These are phyloP conservation scores for Thymelicus acteon DNA, from an alignment of 2,888 invertebrate species.

Conservation along the genomic window DNA sequence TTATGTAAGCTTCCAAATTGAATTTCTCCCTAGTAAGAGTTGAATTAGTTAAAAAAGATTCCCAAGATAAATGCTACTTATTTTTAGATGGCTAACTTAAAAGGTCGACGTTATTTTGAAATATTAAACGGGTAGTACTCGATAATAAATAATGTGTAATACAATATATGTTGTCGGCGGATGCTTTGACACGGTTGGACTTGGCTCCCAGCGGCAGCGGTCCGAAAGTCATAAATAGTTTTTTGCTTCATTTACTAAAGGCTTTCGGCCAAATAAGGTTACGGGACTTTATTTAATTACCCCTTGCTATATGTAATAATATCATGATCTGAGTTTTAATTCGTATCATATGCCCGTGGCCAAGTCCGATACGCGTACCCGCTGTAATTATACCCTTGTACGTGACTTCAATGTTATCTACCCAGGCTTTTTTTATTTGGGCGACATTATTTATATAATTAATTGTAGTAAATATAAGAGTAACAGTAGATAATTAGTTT, in stretches of 20 bases:
- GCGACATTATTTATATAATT: background rate
- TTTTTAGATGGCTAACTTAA: background rate
- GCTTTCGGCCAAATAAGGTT: constrained; percentile 62
- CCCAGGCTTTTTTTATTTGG: constrained; percentile 3
- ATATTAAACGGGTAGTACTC: constrained; percentile 10
- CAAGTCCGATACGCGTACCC: background rate
- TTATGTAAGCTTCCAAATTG: background rate
- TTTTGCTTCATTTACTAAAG: constrained; percentile 56
- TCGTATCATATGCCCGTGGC: constrained; percentile 31
- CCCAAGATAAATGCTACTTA: background rate
- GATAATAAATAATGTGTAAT: constrained; percentile 48
- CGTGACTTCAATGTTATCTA: constrained; percentile 8
- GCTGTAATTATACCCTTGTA: background rate
- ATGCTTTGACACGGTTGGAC: constrained; percentile 38
- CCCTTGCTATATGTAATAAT: constrained; percentile 72
- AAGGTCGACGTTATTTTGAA: background rate
- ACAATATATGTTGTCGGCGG: constrained; percentile 51
- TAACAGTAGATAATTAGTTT: too few relatives aligned
- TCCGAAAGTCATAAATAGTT: constrained; percentile 43
- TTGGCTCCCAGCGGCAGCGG: constrained; percentile 26
- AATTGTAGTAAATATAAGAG: background rate
- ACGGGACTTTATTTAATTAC: constrained; percentile 72
- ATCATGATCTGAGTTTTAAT: constrained; percentile 69
- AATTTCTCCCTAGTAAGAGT: background rate
- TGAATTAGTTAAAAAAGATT: background rate